These are phyloP conservation scores for Enteromius paludinosus DNA, from an alignment of 2,797 vertebrate genomes.

Conservation along the genomic window DNA sequence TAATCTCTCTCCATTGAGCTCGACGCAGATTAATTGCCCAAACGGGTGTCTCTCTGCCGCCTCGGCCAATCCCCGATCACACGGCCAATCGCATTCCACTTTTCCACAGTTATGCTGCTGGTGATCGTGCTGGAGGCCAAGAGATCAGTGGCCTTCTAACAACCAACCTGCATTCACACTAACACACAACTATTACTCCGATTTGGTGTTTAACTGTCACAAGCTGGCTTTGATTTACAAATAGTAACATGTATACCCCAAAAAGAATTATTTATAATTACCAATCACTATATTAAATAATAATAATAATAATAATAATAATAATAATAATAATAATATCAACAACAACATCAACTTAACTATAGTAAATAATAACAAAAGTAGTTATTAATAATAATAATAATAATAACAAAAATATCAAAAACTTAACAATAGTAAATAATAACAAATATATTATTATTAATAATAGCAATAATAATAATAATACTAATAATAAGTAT, in stretches of 20 bases:
- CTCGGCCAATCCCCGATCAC: background rate
- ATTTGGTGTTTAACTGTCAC: background rate
- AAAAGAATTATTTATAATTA: background rate
- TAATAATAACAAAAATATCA: background rate
- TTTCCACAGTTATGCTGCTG: background rate
- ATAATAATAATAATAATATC: background rate
- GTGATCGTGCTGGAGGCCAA: background rate
- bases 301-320: background rate
- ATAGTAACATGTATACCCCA: background rate
- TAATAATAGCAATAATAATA: background rate
- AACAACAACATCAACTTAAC: too few relatives aligned
- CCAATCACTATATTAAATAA: background rate
- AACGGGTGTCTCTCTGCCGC: constrained; percentile 49
- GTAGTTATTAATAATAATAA: background rate
- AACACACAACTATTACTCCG: background rate
- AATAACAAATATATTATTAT: too few relatives aligned
- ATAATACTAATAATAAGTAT: background rate
- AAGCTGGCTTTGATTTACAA: background rate
- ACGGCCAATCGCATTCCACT: background rate
- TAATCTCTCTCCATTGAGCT: constrained; percentile 76
- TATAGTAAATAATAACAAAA: too few relatives aligned
- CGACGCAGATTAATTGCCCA: constrained; percentile 78
- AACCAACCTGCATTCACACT: background rate
- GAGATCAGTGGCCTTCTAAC: too few relatives aligned
- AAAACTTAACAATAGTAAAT: too few relatives aligned